phyloP scores from a whole-genome alignment of 2,113 vertebrate species.

The Alaudala cheleensis region DNA sequence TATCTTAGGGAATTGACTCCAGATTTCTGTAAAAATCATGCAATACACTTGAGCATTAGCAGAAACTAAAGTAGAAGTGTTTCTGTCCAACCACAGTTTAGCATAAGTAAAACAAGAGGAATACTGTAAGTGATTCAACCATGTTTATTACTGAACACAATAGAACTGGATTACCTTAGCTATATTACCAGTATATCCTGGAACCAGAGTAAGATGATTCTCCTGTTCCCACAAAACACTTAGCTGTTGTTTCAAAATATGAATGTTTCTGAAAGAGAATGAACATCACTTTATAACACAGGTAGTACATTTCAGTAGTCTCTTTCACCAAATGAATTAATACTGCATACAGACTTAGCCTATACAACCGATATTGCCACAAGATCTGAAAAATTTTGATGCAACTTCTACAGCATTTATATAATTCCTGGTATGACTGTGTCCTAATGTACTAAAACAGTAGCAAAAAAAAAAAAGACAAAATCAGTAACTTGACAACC shows the following conservation, averaged over 20 bases:
- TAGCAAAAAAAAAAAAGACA: neutral
- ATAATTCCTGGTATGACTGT: neutral
- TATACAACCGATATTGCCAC: neutral
- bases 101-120: neutral
- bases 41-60: neutral
- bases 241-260: constrained; percentile 85
- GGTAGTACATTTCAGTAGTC: neutral
- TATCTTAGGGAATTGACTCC: neutral
- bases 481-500: neutral
- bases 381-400: neutral
- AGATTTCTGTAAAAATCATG: neutral
- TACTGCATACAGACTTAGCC: neutral
- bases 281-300: neutral
- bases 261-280: constrained; percentile 81
- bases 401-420: neutral
- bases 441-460: neutral
- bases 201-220: constrained; percentile 79
- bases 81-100: neutral
- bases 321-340: neutral
- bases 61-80: neutral
- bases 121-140: neutral
- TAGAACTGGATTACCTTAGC: constrained; percentile 80
- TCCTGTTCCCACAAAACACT: constrained; percentile 84
- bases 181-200: constrained; percentile 84
- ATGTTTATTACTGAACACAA: neutral